Evolutionary conservation across 1,140 invertebrate genomes (phyloP), one percentile per base, ranked within the genome.

Genomic region (Trichomalopsis sarcophagae): DNA sequence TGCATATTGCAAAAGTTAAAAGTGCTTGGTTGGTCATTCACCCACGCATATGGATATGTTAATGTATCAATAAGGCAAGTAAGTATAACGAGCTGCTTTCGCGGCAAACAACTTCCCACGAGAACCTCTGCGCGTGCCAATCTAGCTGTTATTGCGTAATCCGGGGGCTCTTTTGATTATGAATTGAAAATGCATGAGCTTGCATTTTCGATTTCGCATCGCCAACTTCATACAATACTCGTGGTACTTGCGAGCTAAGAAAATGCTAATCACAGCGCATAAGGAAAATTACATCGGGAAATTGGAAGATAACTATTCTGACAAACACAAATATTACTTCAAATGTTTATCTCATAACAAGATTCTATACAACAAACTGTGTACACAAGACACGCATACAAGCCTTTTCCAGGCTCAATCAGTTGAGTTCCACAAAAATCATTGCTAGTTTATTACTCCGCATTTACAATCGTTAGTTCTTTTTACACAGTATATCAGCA

Each of bases 291-390:
- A n/a, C 7, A n/a, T 9, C n/a, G n/a, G 55, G 55, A 62, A 62
- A 17, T 62, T 21, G 21, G 21, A 21, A 62, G 21, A 62, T 62
- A 74, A 79, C 66, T n/a, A 79, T 23, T 84, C 21, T 14, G 40
- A 84, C 33, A 44, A 81, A n/a, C 21, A 30, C 7, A 73, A 87
- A 87, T 89, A 84, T 91, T 90, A 90, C 88, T 89, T 88, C 81
- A 89, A 91, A 91, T 89, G 82, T 91, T 90, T 89, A 88, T 90
- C 86, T 91, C 86, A 90, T 87, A 89, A 90, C 89, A 92, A 91
- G 88, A 87, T 82, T 87, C 87, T 89, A 89, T 91, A 90, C 89
- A 92, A 92, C 90, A 92, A 91, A 91, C 77, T 89, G 89, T 91
- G 88, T 91, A 89, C 85, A 89, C 81, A 89, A 87, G 89, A 91